Base-by-base conservation (phyloP, 2,888 invertebrate species). In the Esperia sulphurella region DNA sequence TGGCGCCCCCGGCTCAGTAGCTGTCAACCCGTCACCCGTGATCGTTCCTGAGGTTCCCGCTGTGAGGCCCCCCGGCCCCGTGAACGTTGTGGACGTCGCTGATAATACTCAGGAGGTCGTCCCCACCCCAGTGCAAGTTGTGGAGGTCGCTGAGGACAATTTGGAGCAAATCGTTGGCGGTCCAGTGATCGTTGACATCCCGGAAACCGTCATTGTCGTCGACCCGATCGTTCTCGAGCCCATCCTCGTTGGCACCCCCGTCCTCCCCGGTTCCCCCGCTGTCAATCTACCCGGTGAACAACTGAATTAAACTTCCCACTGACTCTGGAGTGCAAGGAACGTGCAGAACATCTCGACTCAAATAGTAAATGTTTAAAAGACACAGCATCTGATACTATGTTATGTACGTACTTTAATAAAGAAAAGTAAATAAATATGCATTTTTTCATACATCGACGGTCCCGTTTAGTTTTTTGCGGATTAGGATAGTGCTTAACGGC, bases 201-300 rank as follows among this genome's bases (percentile, higher is more conserved):
- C 12, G 7, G 65, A 63, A 9, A 66, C 72, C 55, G 75, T 57
- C 12, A 62, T 71, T 45, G 57, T 54, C 50, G 69, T 74, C 41
- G 75, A 75, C 42, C 75, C 72, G n/a, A 52, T 41, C 35, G 68
- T 76, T 45, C 73, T 70, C 68, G 73, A 68, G 10, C 8, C 33
- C 10, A 5, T 21, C 21, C 21, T 21, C 21, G 21, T 21, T 2
- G 21, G 21, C 5, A 21, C 21, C 21, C 35, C 35, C 35, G 6
- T 6, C n/a, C n/a, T 35, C 35, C 35, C 35, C 8, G 35, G 5
- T n/a, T 9, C n/a, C 10, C 35, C 35, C 35, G 35, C 35, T 35
- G n/a, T 35, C 10, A 5, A 6, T 2, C 35, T 35, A 10, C 35
- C 35, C n/a, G 35, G n/a, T 6, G 21, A 5, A 5, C n/a, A 35